phyloP scores from a whole-genome alignment of 2,797 vertebrate genomes.

The Anguilla pacifica region DNA sequence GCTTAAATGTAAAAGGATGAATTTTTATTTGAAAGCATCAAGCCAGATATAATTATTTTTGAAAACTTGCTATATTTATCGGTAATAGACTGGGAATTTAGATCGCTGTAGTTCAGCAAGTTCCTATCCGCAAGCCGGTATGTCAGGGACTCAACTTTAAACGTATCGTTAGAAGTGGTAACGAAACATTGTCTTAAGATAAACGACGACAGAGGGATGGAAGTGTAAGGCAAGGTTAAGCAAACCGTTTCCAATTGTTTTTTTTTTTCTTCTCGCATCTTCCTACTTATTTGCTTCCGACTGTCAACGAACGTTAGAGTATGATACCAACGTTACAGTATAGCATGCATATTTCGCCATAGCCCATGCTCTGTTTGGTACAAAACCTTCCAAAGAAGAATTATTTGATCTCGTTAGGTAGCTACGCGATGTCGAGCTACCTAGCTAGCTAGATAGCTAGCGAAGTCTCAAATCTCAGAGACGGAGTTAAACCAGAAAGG shows the following conservation, averaged over 20 bases:
- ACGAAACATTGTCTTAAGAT: neutral
- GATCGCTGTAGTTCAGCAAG: no score
- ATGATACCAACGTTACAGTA: no score
- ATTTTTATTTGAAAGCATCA: no score
- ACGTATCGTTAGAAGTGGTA: neutral
- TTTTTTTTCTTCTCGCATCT: neutral
- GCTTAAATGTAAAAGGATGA: no score
- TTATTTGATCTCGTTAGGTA: neutral
- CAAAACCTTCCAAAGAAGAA: neutral
- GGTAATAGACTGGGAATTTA: no score
- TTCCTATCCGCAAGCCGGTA: no score
- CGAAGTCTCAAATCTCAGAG: neutral
- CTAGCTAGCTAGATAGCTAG: neutral
- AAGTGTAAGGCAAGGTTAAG: neutral
- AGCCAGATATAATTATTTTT: no score
- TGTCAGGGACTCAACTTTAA: no score
- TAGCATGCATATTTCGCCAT: no score
- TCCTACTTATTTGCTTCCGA: neutral
- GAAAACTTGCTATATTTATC: no score
- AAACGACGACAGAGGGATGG: neutral
- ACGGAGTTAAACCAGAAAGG: neutral
- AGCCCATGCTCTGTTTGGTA: no score
- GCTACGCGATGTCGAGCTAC: neutral
- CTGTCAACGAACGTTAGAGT: no score
- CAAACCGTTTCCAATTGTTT: neutral